Evolutionary conservation across 2,888 invertebrate species (phyloP).

Genomic region (Smittia aterrima): DNA sequence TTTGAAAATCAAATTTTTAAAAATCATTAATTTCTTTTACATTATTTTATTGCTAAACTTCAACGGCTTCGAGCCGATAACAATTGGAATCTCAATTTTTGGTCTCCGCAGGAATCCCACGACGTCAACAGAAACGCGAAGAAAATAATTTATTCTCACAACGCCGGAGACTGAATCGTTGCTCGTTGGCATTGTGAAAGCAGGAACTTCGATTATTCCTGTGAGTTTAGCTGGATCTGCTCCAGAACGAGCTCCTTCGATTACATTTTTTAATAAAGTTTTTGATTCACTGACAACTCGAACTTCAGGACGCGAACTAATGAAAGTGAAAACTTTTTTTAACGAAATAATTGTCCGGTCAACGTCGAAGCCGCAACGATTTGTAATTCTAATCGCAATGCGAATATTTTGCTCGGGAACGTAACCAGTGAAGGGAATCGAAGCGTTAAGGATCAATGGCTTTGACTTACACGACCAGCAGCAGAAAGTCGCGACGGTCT

Average conservation of each 20-base stretch:
- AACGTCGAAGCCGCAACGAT: conserved; percentile 31
- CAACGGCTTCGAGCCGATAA: conserved; percentile 1
- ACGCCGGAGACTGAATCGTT: not conserved
- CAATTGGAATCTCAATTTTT: conserved; percentile 8
- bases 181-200: not conserved
- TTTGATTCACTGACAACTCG: not conserved
- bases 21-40: not conserved
- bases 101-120: conserved; percentile 18
- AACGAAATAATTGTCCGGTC: not conserved
- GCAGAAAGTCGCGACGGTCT: not conserved
- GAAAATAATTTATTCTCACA: not conserved
- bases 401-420: not conserved
- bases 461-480: conserved; percentile 18
- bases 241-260: not conserved
- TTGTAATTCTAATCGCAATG: not conserved
- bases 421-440: conserved; percentile 17
- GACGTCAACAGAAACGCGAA: not conserved
- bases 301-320: not conserved
- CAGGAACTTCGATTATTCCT: not conserved
- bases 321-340: not conserved
- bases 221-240: not conserved
- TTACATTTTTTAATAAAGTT: not conserved
- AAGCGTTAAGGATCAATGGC: not conserved
- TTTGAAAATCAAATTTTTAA: too few species aligned
- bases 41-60: not conserved